Conservation (phyloP, 1,140 invertebrate genomes). For the Magallana angulata region DNA sequence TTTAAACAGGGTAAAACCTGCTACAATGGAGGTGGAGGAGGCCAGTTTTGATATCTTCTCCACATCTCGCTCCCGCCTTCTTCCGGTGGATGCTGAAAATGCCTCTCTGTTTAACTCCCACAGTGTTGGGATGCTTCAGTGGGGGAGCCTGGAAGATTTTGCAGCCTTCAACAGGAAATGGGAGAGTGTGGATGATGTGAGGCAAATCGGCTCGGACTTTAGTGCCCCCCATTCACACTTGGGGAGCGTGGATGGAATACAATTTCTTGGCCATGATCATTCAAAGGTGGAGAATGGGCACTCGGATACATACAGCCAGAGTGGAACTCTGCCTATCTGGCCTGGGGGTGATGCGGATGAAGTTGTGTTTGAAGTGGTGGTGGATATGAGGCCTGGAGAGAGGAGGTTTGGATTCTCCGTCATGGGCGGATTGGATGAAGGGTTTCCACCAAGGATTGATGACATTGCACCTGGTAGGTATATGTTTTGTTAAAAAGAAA, state of each 20-base stretch:
- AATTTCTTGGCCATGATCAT: not conserved
- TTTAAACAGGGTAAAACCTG: not conserved
- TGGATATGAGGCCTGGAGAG: conserved; percentile 74
- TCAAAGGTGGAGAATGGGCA: not conserved
- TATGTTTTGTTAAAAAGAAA: not conserved
- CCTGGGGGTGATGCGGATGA: not conserved
- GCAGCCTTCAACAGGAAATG: conserved; percentile 49
- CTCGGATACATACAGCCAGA: not conserved
- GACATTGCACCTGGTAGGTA: conserved; percentile 80
- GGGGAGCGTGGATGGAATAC: not conserved
- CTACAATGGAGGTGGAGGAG: conserved; percentile 38
- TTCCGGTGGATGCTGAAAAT: not conserved
- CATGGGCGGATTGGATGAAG: conserved; percentile 81
- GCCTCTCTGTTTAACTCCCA: conserved; percentile 5
- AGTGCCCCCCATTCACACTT: not conserved
- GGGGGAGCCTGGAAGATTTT: conserved; percentile 59
- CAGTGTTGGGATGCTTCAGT: conserved; percentile 5
- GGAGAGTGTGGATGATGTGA: conserved; percentile 34
- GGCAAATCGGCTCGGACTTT: not conserved
- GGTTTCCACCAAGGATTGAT: conserved; percentile 80
- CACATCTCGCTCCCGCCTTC: conserved; percentile 3
- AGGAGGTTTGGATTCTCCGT: conserved; percentile 81
- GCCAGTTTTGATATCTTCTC: conserved; percentile 23
- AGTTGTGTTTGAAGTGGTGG: conserved; percentile 52
- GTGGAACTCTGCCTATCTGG: conserved; percentile 15